phyloP scores from a whole-genome alignment of 2,888 invertebrate species.

The Netelia fuscicornis region DNA sequence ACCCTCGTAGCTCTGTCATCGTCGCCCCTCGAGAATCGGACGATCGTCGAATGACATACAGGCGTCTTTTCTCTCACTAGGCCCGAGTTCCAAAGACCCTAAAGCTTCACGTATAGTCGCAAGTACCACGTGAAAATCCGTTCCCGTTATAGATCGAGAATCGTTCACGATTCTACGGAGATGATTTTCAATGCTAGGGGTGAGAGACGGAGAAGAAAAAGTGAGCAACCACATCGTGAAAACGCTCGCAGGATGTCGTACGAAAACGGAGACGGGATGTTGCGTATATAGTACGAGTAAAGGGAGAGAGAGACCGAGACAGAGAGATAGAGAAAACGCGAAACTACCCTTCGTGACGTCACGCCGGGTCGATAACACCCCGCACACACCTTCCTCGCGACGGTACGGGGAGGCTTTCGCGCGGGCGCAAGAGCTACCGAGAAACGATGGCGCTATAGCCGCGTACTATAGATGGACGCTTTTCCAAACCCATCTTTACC shows the following conservation, averaged over 20 bases:
- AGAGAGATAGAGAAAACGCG: conserved; percentile 43
- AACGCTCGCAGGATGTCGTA: conserved; percentile 45
- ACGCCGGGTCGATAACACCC: conserved; percentile 82
- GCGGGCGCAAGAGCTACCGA: conserved; percentile 67
- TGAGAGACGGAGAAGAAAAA: conserved; percentile 38
- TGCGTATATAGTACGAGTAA: conserved; percentile 39
- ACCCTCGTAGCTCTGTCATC: neutral
- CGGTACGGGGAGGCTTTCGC: conserved; percentile 50
- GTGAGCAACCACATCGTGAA: neutral
- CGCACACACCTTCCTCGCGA: conserved; percentile 72
- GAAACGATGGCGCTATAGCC: conserved; percentile 7
- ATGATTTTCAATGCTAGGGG: conserved; percentile 33
- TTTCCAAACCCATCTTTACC: conserved; percentile 36
- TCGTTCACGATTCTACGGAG: conserved; percentile 14
- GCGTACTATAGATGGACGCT: conserved; percentile 67
- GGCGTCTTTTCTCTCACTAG: neutral
- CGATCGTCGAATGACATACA: neutral
- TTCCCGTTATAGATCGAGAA: conserved; percentile 23
- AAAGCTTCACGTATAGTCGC: conserved; percentile 31
- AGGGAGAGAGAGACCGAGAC: conserved; percentile 22
- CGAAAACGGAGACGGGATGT: conserved; percentile 31
- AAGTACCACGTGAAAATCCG: conserved; percentile 43
- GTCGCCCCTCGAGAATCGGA: neutral
- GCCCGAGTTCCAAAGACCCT: neutral
- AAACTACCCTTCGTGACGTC: conserved; percentile 79